These are phyloP conservation scores for Platichthys flesus DNA, from an alignment of 2,113 vertebrate species.

Conservation along the genomic window DNA sequence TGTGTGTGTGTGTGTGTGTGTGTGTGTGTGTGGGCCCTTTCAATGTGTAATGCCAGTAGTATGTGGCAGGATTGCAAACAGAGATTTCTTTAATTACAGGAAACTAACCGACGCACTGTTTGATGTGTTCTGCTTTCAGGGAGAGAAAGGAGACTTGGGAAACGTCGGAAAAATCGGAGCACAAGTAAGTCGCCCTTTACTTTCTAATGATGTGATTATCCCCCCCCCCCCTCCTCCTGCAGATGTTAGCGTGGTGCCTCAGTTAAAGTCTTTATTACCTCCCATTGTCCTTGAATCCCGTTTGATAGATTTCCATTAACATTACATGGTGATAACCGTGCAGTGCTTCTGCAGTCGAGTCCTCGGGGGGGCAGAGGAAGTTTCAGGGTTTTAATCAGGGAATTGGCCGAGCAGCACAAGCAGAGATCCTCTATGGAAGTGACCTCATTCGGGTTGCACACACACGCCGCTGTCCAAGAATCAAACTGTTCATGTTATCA, in stretches of 20 bases:
- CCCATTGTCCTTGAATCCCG: background rate
- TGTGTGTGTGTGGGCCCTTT: background rate
- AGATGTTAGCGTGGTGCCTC: background rate
- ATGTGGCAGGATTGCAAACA: background rate
- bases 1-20: conserved; percentile 23
- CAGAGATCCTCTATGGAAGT: conserved; percentile 16
- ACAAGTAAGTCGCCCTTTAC: conserved; percentile 84
- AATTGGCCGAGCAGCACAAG: conserved; percentile 23
- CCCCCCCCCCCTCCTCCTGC: background rate
- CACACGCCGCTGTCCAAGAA: conserved; percentile 15
- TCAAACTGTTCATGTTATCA: background rate
- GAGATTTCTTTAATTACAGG: conserved; percentile 43
- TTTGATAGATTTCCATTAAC: background rate
- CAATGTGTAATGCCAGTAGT: conserved; percentile 3
- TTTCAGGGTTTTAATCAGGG: conserved; percentile 24
- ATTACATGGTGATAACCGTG: background rate
- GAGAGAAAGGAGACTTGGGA: conserved; percentile 92
- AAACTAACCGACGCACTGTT: conserved; percentile 47
- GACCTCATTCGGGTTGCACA: conserved; percentile 30
- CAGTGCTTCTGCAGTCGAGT: background rate
- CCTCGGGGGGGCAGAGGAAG: background rate
- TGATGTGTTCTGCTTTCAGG: conserved; percentile 83
- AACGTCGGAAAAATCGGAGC: conserved; percentile 90
- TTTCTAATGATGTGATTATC: conserved; percentile 2
- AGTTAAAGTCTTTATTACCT: conserved; percentile 17